phyloP scores from a whole-genome alignment of 2,113 vertebrate genomes.

The Lontra canadensis region DNA sequence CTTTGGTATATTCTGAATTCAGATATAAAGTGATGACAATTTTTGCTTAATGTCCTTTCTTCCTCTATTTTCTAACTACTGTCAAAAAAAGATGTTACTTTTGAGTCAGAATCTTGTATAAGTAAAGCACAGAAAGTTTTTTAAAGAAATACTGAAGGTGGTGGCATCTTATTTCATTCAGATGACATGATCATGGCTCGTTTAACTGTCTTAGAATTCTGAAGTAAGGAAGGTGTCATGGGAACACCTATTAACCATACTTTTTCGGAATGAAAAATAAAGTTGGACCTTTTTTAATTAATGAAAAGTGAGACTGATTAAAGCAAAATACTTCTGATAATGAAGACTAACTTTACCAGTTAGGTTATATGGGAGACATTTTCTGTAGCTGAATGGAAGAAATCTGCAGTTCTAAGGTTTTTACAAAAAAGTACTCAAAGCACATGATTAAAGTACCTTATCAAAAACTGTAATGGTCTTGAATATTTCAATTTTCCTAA shows the following conservation, averaged over 20 bases:
- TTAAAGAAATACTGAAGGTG: constrained; percentile 14
- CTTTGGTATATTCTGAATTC: constrained; percentile 43
- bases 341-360: not conserved
- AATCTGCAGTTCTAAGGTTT: not conserved
- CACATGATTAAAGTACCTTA: not conserved
- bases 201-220: constrained; percentile 32
- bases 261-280: constrained; percentile 6
- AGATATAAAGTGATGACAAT: not conserved
- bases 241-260: not conserved
- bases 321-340: constrained; percentile 4
- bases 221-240: not conserved
- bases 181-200: not conserved
- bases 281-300: not conserved
- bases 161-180: constrained; percentile 9
- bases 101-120: not conserved
- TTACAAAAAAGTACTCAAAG: not conserved
- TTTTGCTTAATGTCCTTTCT: not conserved
- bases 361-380: not conserved
- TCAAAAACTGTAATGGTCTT: not conserved
- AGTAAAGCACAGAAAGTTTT: not conserved
- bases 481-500: constrained; percentile 4
- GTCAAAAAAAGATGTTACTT: constrained; percentile 18
- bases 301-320: constrained; percentile 19
- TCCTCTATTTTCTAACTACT: not conserved
- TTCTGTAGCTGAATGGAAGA: not conserved